phyloP scores from a whole-genome alignment of 23 tunicate species.

The Trididemnum miniatum region DNA sequence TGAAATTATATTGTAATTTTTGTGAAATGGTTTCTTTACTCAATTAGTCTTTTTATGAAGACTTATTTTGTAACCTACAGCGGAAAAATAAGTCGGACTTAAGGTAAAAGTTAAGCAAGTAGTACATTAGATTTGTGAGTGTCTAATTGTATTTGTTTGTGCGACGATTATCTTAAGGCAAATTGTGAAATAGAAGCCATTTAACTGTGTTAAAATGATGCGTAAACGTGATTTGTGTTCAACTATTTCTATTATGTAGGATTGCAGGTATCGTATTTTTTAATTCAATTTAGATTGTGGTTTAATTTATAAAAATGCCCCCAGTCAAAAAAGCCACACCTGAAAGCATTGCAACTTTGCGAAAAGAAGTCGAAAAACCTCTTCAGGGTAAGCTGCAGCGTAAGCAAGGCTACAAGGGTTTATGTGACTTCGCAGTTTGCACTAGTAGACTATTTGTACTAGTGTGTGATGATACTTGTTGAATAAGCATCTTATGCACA shows the following conservation, averaged over 20 bases:
- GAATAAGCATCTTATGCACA: too few species aligned
- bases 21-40: too few species aligned
- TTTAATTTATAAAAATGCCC: constrained; percentile 2
- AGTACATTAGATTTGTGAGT: constrained; percentile 9
- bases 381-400: constrained; percentile 7
- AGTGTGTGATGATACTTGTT: too few species aligned
- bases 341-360: neutral
- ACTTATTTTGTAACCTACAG: constrained; percentile 16
- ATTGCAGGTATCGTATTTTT: neutral
- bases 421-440: too few species aligned
- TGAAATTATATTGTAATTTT: too few species aligned
- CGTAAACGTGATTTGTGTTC: neutral
- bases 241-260: too few species aligned
- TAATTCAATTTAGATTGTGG: neutral
- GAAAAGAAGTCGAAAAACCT: neutral
- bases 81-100: constrained; percentile 19
- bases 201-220: neutral
- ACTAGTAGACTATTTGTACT: too few species aligned
- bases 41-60: constrained; percentile 28
- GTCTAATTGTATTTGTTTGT: too few species aligned
- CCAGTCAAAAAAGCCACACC: neutral
- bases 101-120: neutral
- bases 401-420: too few species aligned
- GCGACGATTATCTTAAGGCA: too few species aligned
- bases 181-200: too few species aligned